Evolutionary conservation across 2,888 invertebrate genomes (phyloP).

Genomic region (Xanthia togata): DNA sequence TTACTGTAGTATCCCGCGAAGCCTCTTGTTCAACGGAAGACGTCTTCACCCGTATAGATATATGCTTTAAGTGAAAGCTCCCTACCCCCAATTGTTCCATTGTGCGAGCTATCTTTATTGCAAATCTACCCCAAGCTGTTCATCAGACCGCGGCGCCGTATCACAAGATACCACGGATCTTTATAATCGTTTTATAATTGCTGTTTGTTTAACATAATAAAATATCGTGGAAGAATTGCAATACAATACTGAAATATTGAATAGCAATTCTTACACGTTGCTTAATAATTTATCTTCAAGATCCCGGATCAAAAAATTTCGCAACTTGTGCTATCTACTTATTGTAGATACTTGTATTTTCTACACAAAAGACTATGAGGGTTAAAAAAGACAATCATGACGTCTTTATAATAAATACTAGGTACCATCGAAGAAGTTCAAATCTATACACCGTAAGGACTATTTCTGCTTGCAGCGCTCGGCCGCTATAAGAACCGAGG

Average conservation of each 20-base stretch:
- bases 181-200: constrained; percentile 66
- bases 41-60: constrained; percentile 25
- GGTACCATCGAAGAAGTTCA: too few relatives aligned
- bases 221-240: constrained; percentile 14
- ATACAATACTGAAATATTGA: neutral
- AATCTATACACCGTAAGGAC: too few relatives aligned
- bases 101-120: constrained; percentile 65
- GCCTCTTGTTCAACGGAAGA: constrained; percentile 11
- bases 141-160: constrained; percentile 60
- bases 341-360: too few relatives aligned
- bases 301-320: neutral
- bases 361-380: neutral
- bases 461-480: too few relatives aligned
- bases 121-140: constrained; percentile 64
- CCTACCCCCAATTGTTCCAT: constrained; percentile 65
- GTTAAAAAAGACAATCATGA: neutral
- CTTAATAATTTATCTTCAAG: neutral
- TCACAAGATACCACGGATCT: constrained; percentile 60
- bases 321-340: neutral
- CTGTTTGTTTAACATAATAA: constrained; percentile 45
- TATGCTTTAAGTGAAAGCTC: constrained; percentile 54
- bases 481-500: too few relatives aligned
- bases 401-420: constrained; percentile 27
- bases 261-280: neutral
- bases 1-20: neutral